Evolutionary conservation across 2,113 vertebrate genomes (phyloP).

Genomic region (Solenodon paradoxus): DNA sequence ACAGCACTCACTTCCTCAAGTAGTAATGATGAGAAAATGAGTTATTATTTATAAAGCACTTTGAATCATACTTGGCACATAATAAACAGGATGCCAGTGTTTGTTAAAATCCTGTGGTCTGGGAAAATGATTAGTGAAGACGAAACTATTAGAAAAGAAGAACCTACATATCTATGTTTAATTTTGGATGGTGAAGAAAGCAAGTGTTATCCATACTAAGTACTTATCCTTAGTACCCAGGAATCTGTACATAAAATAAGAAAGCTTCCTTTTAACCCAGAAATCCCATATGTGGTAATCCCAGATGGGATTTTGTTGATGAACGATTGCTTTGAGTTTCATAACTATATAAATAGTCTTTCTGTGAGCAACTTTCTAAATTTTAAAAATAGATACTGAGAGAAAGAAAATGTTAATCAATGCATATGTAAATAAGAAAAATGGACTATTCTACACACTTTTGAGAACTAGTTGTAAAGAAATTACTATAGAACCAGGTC

Average conservation of each 20-base stretch:
- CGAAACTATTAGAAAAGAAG: constrained; percentile 4
- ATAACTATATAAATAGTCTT: neutral
- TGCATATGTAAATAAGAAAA: neutral
- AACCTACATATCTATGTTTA: neutral
- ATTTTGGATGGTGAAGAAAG: constrained; percentile 12
- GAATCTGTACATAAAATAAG: neutral
- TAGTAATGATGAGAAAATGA: neutral
- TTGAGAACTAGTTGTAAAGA: neutral
- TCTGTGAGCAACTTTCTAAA: neutral
- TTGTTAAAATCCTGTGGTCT: neutral
- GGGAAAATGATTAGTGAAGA: constrained; percentile 14
- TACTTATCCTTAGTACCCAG: neutral
- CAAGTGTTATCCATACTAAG: neutral
- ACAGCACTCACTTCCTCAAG: neutral
- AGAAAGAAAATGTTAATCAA: neutral
- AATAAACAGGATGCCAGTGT: neutral
- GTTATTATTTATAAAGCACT: neutral
- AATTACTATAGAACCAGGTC: neutral
- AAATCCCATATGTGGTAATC: neutral
- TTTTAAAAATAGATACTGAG: neutral
- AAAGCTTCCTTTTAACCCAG: neutral
- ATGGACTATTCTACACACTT: neutral
- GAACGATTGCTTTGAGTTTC: constrained; percentile 8
- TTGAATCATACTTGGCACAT: neutral
- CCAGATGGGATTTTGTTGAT: neutral